These are phyloP conservation scores for Sphyrna mokarran DNA, from an alignment of 2,113 vertebrate species.

Conservation along the genomic window DNA sequence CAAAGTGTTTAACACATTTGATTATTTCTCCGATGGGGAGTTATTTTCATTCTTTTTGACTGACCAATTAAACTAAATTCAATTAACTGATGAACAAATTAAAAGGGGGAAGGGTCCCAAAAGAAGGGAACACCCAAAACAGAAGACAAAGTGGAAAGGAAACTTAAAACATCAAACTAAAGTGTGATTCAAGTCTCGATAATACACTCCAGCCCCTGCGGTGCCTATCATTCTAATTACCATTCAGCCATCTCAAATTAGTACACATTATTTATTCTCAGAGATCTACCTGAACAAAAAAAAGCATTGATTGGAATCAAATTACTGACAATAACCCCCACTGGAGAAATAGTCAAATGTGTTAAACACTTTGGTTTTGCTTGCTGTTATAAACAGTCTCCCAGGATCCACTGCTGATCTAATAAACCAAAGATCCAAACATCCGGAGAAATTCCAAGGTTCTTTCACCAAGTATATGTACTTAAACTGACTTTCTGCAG, in stretches of 20 bases:
- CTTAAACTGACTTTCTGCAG: background rate
- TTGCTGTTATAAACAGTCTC: background rate
- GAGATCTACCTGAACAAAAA: constrained; percentile 18
- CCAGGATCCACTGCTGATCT: background rate
- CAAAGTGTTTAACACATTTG: background rate
- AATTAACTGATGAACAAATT: no score
- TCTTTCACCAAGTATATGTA: background rate
- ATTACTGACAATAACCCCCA: background rate
- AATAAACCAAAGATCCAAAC: background rate
- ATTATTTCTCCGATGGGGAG: background rate
- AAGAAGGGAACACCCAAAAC: no score
- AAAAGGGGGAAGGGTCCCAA: no score
- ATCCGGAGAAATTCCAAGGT: background rate
- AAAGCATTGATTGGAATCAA: background rate
- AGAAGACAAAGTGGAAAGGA: no score
- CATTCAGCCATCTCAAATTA: constrained; percentile 9
- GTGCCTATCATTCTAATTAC: constrained; percentile 19
- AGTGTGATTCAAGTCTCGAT: no score
- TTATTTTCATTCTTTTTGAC: no score
- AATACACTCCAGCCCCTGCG: no score
- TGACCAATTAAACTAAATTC: no score
- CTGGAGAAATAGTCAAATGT: background rate
- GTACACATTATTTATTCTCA: constrained; percentile 8
- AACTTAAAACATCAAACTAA: no score
- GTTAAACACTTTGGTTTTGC: background rate